Evolutionary conservation across 2,797 vertebrate species (phyloP).

Genomic region (Urocyon cinereoargenteus): DNA sequence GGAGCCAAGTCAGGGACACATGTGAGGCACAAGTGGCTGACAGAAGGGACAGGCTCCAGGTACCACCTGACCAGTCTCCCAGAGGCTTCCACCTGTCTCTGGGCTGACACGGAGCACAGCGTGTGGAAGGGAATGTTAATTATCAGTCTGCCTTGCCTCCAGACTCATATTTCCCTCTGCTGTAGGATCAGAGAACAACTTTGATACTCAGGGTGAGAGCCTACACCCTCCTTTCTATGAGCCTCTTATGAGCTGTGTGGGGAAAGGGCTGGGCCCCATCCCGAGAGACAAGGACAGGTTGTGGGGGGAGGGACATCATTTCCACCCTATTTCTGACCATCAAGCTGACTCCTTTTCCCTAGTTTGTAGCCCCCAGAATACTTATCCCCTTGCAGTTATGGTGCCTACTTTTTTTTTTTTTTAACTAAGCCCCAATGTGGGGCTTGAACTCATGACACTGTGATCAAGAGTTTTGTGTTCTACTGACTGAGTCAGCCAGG

Average conservation of each 20-base stretch:
- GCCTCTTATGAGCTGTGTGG: background rate
- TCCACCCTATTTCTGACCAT: background rate
- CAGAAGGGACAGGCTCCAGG: background rate
- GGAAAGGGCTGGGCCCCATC: background rate
- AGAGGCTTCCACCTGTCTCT: slow-evolving; percentile 38
- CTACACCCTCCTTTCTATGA: background rate
- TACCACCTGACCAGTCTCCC: slow-evolving; percentile 12
- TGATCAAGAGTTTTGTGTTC: background rate
- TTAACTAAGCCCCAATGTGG: background rate
- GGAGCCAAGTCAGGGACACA: slow-evolving; percentile 11
- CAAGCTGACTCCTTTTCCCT: background rate
- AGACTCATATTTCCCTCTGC: background rate
- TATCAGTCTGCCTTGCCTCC: background rate
- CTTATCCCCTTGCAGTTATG: background rate
- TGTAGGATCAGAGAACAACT: background rate
- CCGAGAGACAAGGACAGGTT: background rate
- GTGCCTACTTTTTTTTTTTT: background rate
- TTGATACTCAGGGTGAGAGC: background rate
- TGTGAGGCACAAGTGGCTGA: background rate
- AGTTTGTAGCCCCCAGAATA: background rate
- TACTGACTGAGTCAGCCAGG: background rate
- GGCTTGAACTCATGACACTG: background rate
- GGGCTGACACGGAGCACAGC: background rate
- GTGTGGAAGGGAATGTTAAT: slow-evolving; percentile 8
- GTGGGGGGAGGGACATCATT: background rate